phyloP scores from a whole-genome alignment of 2,888 invertebrate species.

The Stenodera caucasica region DNA sequence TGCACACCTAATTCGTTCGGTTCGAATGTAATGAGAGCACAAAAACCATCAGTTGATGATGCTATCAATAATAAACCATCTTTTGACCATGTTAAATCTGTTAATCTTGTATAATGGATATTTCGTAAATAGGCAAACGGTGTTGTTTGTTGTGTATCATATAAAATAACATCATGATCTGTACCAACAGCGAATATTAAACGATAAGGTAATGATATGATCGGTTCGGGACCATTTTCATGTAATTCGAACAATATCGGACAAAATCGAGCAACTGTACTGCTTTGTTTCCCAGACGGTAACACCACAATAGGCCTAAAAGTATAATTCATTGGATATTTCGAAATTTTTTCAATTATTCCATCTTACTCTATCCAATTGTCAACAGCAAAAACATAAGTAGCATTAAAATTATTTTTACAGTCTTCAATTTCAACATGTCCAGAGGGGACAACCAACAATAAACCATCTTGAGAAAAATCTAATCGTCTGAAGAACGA shows the following conservation, averaged over 20 bases:
- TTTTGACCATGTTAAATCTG: conserved; percentile 84
- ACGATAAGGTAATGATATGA: conserved; percentile 71
- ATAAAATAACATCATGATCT: conserved; percentile 79
- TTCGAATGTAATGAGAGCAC: conserved; percentile 79
- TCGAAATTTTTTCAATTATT: no score
- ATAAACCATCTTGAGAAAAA: conserved; percentile 89
- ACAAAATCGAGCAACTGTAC: conserved; percentile 82
- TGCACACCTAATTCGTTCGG: conserved; percentile 70
- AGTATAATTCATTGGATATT: no score
- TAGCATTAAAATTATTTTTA: conserved; percentile 56
- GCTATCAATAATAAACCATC: conserved; percentile 76
- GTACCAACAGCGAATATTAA: conserved; percentile 92
- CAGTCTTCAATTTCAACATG: conserved; percentile 73
- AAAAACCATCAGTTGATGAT: conserved; percentile 89
- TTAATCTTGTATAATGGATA: conserved; percentile 87
- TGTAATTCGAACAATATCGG: conserved; percentile 71
- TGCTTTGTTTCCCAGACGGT: conserved; percentile 78
- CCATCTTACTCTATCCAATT: conserved; percentile 46
- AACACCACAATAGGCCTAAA: conserved; percentile 75
- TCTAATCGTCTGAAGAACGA: conserved; percentile 89
- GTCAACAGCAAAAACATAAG: conserved; percentile 50
- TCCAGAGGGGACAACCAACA: conserved; percentile 91
- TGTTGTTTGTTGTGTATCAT: conserved; percentile 81
- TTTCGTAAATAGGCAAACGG: conserved; percentile 82
- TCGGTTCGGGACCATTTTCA: conserved; percentile 58